Evolutionary conservation across 2,888 invertebrate species (phyloP).

Genomic region (Homarus gammarus): DNA sequence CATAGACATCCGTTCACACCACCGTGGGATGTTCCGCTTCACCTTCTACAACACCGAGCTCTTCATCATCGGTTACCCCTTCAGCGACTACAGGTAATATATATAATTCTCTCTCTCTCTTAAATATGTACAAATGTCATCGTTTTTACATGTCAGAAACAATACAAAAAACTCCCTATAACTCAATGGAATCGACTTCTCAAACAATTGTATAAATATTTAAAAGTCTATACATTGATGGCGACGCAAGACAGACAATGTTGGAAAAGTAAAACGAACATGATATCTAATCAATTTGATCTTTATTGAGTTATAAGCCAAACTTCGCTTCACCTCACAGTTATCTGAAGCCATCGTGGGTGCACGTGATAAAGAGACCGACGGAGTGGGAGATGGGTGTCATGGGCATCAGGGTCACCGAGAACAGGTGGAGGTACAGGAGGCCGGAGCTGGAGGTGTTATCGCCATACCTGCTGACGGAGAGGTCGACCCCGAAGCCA

Average conservation of each 20-base stretch:
- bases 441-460: background rate
- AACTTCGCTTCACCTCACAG: background rate
- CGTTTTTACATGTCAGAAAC: no score
- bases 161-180: no score
- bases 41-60: conserved; percentile 44
- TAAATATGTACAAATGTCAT: no score
- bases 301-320: background rate
- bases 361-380: background rate
- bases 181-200: no score
- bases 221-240: no score
- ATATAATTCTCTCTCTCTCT: background rate
- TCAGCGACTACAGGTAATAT: conserved; percentile 36
- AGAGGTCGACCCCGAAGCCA: background rate
- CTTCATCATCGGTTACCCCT: conserved; percentile 57
- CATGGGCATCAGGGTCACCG: background rate
- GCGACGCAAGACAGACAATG: no score
- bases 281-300: no score
- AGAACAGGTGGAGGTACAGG: conserved; percentile 6
- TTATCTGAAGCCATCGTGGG: background rate
- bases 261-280: no score
- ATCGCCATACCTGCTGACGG: background rate
- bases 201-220: no score
- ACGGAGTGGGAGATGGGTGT: background rate
- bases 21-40: conserved; percentile 41
- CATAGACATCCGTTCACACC: conserved; percentile 42